Evolutionary conservation across 1,140 invertebrate species (phyloP).

Genomic region (Rhyacophila brunnea): DNA sequence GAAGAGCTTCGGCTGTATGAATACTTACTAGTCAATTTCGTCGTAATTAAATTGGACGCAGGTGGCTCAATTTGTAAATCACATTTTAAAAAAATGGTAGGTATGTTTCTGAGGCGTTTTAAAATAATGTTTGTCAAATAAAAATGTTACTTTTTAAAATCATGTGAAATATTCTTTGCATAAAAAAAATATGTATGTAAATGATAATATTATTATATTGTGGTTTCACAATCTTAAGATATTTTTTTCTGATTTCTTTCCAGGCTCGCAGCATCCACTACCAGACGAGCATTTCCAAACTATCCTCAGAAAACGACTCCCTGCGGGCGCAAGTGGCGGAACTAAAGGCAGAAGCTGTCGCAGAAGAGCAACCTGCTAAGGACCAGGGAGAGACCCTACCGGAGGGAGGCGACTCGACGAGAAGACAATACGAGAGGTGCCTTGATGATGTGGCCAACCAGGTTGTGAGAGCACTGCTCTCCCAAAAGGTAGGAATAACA

Average conservation of each 20-base stretch:
- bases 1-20: no score
- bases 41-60: no score
- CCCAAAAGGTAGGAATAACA: constrained; percentile 84
- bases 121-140: no score
- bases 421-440: constrained; percentile 69
- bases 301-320: constrained; percentile 74
- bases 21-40: no score
- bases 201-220: no score
- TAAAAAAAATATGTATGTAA: no score
- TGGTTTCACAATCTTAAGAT: no score
- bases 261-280: constrained; percentile 73
- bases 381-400: not conserved
- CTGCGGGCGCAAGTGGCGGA: constrained; percentile 57
- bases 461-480: constrained; percentile 76
- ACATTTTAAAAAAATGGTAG: no score
- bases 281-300: constrained; percentile 65
- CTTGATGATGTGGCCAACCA: constrained; percentile 78
- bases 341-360: constrained; percentile 54
- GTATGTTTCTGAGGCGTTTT: no score
- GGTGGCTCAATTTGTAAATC: no score
- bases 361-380: constrained; percentile 45
- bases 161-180: no score
- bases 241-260: constrained; percentile 39
- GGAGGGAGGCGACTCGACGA: not conserved
- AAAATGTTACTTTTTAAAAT: no score